Conservation (phyloP, 2,113 vertebrate species). For the Origma solitaria region DNA sequence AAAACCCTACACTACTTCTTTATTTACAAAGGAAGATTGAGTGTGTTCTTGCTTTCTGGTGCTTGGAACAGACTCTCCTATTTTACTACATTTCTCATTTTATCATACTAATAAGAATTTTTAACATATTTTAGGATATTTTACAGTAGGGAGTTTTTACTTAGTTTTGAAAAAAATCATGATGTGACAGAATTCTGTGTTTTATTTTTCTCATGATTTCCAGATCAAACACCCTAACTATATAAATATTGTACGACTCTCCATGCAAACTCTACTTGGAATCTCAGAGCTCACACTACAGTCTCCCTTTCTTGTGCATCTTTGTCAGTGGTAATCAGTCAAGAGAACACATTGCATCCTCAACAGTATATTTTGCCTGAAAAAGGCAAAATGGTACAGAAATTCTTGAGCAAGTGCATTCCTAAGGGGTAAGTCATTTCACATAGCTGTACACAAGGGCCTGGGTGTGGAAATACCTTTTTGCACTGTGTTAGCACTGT, state of each 20-base stretch:
- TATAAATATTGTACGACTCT: constrained; percentile 40
- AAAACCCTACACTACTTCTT: neutral
- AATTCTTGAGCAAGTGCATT: neutral
- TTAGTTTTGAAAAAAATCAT: neutral
- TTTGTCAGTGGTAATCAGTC: neutral
- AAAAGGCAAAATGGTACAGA: neutral
- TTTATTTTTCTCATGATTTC: constrained; percentile 18
- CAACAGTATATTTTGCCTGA: neutral
- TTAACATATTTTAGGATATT: neutral
- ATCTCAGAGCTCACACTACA: neutral
- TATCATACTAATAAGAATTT: neutral
- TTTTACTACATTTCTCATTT: neutral
- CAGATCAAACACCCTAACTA: neutral
- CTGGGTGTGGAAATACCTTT: neutral
- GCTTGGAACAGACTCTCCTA: neutral
- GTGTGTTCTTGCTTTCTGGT: neutral
- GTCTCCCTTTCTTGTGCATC: neutral
- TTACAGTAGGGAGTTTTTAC: neutral
- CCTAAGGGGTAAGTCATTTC: neutral
- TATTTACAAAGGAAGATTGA: neutral
- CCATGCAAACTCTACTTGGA: neutral
- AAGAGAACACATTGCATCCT: neutral
- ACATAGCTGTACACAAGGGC: neutral
- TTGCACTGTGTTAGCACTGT: neutral
- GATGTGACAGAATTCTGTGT: neutral